Conservation (phyloP, 2,797 vertebrate genomes). For the Tamandua tetradactyla region DNA sequence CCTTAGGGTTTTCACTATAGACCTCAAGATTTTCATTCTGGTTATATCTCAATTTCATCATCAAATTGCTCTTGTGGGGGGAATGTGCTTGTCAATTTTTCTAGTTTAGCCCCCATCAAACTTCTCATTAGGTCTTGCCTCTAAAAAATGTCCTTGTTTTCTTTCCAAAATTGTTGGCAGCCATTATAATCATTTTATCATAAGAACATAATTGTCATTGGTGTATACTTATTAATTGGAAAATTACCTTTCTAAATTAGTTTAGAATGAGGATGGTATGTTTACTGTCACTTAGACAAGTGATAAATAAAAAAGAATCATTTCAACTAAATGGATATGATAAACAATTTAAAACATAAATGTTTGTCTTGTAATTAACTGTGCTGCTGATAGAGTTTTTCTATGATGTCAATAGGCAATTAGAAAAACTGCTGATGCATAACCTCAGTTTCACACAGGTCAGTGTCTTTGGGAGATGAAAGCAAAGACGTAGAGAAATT, state of each 20-base stretch:
- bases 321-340: constrained; percentile 51
- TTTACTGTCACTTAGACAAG: constrained; percentile 64
- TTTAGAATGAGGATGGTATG: constrained; percentile 67
- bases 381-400: not conserved
- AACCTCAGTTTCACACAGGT: constrained; percentile 30
- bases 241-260: constrained; percentile 71
- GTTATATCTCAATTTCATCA: constrained; percentile 76
- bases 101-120: constrained; percentile 60
- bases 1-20: constrained; percentile 71
- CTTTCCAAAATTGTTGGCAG: constrained; percentile 60
- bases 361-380: not conserved
- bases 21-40: constrained; percentile 72
- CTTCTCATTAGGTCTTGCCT: constrained; percentile 51
- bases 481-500: not conserved
- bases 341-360: constrained; percentile 66
- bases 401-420: not conserved
- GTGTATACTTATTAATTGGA: constrained; percentile 60
- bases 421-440: not conserved
- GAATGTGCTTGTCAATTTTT: constrained; percentile 68
- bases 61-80: constrained; percentile 64
- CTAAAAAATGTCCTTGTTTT: constrained; percentile 63
- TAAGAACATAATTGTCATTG: constrained; percentile 41
- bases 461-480: not conserved
- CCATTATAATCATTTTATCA: constrained; percentile 65
- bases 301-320: constrained; percentile 54